Evolutionary conservation across 2,888 invertebrate species (phyloP), one percentile per base, ranked within the genome.

Genomic region (Noctua pronuba): DNA sequence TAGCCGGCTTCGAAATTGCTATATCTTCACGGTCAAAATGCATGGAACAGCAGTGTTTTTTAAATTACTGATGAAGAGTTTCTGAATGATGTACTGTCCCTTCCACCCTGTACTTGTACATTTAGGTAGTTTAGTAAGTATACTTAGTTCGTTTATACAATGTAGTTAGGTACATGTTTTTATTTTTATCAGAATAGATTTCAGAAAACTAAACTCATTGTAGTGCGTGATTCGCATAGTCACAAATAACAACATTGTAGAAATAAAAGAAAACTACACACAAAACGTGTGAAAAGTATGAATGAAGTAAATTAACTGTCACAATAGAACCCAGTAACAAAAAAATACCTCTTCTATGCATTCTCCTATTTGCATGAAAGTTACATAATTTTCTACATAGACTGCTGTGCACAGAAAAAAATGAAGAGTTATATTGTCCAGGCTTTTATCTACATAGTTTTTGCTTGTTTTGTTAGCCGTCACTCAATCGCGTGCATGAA

Each of bases 391-490:
- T 66, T 52, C 13, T 70, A 7, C 38, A 46, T 62, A 52, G 8
- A 60, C 62, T 41, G 46, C 41, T 18, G 55, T 21, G 35, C 72
- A 62, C 24, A 73, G 35, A 66, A 64, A 69, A 79, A 85, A 72
- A 70, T 73, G 38, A 69, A 73, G 67, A 77, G 73, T 77, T 69
- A 44, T 58, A 38, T 16, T 70, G 52, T 52, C 13, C 64, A 49
- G 66, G 73, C 67, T 86, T 77, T 83, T 83, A 80, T 80, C 68
- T 69, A n/a, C n/a, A n/a, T n/a, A 66, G 65, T 71, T 88, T 85
- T 78, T 76, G 41, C 21, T 83, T 70, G 74, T 77, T 86, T 86
- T 88, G 58, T 69, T 66, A 69, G 49, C 76, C 38, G 74, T 88
- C 80, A 80, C 65, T 75, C 83, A 64, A 88, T 83, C 64, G 70